Evolutionary conservation across 2,888 invertebrate species (phyloP).

Genomic region (Nymphalis polychloros): DNA sequence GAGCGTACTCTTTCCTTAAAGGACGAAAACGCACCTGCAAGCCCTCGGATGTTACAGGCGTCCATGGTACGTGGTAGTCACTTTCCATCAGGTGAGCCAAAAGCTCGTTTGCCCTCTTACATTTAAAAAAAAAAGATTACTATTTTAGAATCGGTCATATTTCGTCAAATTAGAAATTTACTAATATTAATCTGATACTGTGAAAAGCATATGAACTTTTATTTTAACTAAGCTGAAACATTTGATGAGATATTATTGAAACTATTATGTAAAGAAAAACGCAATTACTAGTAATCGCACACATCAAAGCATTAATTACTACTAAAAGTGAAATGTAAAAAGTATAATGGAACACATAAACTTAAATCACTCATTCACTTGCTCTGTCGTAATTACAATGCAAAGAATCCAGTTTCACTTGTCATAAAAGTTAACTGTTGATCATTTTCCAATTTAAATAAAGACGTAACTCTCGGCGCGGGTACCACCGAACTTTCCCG

Average conservation of each 20-base stretch:
- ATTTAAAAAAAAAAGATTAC: no score
- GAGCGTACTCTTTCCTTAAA: no score
- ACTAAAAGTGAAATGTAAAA: slow-evolving; percentile 35
- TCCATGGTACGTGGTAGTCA: no score
- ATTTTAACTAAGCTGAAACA: no score
- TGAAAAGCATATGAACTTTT: no score
- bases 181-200: no score
- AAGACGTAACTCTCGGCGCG: slow-evolving; percentile 20
- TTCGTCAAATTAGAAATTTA: no score
- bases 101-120: no score
- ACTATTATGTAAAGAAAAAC: slow-evolving; percentile 7
- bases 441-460: slow-evolving; percentile 36
- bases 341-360: slow-evolving; percentile 33
- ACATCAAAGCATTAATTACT: slow-evolving; percentile 23
- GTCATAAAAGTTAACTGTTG: slow-evolving; percentile 32
- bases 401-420: slow-evolving; percentile 35
- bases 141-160: no score
- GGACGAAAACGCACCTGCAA: no score
- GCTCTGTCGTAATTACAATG: slow-evolving; percentile 34
- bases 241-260: not conserved
- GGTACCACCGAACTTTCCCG: slow-evolving; percentile 56
- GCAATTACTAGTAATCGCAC: slow-evolving; percentile 5
- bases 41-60: no score
- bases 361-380: slow-evolving; percentile 34
- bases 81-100: no score